A percentile compares a stretch with the other conserved stretches of the same genome.
Evolutionary conservation across 2,113 vertebrate genomes (phyloP).

Genomic region (Periophthalmodon schlosseri): DNA sequence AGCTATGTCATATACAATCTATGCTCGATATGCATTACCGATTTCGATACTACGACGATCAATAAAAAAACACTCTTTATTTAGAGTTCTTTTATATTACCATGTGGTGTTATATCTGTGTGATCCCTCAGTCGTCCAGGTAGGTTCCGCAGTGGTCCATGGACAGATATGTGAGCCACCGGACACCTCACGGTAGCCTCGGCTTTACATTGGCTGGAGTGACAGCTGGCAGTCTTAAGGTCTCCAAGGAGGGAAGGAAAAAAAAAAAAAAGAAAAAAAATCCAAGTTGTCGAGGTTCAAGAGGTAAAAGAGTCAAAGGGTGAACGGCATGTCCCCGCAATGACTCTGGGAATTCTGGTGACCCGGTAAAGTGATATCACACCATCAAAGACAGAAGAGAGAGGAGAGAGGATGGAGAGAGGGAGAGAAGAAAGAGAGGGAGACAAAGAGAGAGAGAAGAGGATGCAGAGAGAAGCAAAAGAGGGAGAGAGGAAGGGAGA

Average conservation of each 20-base stretch:
- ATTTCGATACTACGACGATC: too few relatives aligned
- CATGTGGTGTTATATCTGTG: too few relatives aligned
- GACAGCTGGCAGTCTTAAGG: slow-evolving; percentile 69
- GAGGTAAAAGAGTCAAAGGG: slow-evolving; percentile 77
- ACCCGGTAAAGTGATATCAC: slow-evolving; percentile 76
- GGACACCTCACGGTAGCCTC: slow-evolving; percentile 37
- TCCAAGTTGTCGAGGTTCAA: slow-evolving; percentile 64
- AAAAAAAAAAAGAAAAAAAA: slow-evolving; percentile 17
- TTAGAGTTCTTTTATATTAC: too few relatives aligned
- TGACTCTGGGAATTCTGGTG: slow-evolving; percentile 78
- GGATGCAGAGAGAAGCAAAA: slow-evolving; percentile 29
- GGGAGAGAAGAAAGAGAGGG: background rate
- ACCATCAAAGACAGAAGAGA: slow-evolving; percentile 38
- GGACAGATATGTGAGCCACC: too few relatives aligned
- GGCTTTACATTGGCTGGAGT: slow-evolving; percentile 60
- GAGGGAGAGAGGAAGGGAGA: slow-evolving; percentile 38
- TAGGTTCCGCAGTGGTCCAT: too few relatives aligned
- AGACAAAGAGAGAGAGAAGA: background rate
- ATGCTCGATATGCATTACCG: too few relatives aligned
- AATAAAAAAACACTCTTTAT: too few relatives aligned
- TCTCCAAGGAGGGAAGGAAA: slow-evolving; percentile 1
- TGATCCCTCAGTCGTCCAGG: too few relatives aligned
- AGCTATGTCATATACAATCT: too few relatives aligned
- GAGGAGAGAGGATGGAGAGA: background rate
- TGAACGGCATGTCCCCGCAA: slow-evolving; percentile 63